phyloP scores from a whole-genome alignment of 2,113 vertebrate species.

The Rutilus rutilus region DNA sequence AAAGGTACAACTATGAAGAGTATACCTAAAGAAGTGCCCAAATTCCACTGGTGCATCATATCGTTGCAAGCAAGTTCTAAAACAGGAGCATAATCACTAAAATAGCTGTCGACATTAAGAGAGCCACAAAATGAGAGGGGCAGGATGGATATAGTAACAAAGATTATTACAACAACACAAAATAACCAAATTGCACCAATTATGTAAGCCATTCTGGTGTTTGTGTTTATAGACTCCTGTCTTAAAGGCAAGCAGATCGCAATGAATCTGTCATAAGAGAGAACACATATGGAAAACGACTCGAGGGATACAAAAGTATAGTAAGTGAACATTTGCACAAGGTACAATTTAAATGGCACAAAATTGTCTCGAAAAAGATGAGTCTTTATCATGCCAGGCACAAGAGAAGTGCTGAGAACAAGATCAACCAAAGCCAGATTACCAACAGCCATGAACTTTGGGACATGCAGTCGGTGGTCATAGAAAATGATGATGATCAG shows the following conservation, averaged over 20 bases:
- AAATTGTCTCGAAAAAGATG: constrained; percentile 68
- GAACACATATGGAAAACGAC: constrained; percentile 65
- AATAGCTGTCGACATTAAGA: constrained; percentile 69
- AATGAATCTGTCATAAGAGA: constrained; percentile 72
- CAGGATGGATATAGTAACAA: constrained; percentile 52
- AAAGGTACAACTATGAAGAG: constrained; percentile 49
- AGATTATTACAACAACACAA: fast-evolving
- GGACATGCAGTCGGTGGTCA: constrained; percentile 65
- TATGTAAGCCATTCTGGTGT: constrained; percentile 62
- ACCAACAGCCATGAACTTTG: constrained; percentile 69
- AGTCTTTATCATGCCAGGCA: constrained; percentile 70
- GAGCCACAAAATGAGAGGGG: constrained; percentile 72
- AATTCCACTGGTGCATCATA: constrained; percentile 61
- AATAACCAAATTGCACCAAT: constrained; percentile 58
- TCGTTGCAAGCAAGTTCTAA: constrained; percentile 72
- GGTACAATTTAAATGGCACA: constrained; percentile 64
- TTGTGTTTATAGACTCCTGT: constrained; percentile 67
- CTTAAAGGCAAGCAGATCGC: constrained; percentile 73
- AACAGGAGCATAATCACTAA: constrained; percentile 73
- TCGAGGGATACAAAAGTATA: constrained; percentile 59
- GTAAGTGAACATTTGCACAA: constrained; percentile 69
- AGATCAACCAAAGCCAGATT: constrained; percentile 70
- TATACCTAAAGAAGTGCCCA: neutral
- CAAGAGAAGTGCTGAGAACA: constrained; percentile 59
- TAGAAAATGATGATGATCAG: constrained; percentile 63